Evolutionary conservation across 2,113 vertebrate species (phyloP), one percentile per base, ranked within the genome.

Genomic region (Numida meleagris): DNA sequence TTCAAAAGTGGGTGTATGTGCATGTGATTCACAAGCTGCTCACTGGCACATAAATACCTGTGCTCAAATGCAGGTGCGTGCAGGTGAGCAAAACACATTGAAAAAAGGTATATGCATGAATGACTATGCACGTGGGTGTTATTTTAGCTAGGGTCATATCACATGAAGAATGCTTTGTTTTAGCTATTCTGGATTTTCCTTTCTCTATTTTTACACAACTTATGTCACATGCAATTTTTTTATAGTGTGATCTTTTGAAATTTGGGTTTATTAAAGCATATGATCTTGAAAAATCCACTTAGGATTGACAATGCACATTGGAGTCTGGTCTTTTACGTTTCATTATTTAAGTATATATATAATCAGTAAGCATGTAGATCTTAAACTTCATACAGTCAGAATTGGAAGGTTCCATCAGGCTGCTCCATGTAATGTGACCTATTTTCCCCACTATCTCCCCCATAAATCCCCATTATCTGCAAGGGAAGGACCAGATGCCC

Each of bases 201-300:
- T 75, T 45, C 3, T 10, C 29, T 43, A 36, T 68, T 86, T 86
- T 45, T 34, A 43, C 29, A 46, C 23, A 43, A 53, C 17, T 83
- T 43, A 12, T 21, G 51, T 45, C 43, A 76, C 34, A 20, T 7
- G 66, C 25, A 10, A 15, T 34, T 77, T 78, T 78, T 73, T 51
- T 8, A 19, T 3, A 50, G 70, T 29, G 48, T 16, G 46, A 48
- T 25, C 63, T 86, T 59, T 38, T 12, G 38, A 83, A 87, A 75
- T 79, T 43, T 42, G 46, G 50, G 55, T 89, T 85, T 89, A 72
- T 85, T 67, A 68, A 72, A 61, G 66, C 33, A 7, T 51, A 17
- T 79, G 42, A 74, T 82, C 88, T 82, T 73, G 46, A 57, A 20
- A 72, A 82, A 67, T 50, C 90, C 62, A 12, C 42, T 87, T 68